Evolutionary conservation across 2,888 invertebrate species (phyloP).

Genomic region (Tineola bisselliella): DNA sequence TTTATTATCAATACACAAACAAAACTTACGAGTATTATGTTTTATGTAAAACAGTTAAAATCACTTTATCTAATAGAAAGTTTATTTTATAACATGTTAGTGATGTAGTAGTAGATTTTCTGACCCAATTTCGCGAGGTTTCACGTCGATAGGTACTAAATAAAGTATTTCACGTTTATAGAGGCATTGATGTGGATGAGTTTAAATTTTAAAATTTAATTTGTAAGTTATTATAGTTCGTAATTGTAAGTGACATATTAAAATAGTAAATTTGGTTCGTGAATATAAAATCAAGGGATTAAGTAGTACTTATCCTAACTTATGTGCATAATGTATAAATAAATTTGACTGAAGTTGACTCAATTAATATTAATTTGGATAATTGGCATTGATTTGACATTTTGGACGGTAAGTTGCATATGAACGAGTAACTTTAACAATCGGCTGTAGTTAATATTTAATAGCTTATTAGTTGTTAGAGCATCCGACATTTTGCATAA

Average conservation of each 20-base stretch:
- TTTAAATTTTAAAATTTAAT: background rate
- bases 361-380: conserved; percentile 34
- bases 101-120: background rate
- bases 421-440: conserved; percentile 34
- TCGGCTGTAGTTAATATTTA: conserved; percentile 45
- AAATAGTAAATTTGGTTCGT: background rate
- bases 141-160: background rate
- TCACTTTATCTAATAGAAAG: background rate
- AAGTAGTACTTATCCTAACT: background rate
- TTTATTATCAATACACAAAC: background rate
- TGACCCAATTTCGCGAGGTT: conserved; percentile 1
- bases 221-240: background rate
- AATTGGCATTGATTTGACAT: conserved; percentile 41
- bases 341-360: background rate
- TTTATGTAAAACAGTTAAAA: background rate
- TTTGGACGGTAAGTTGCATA: conserved; percentile 57
- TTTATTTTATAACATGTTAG: background rate
- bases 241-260: background rate
- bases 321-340: background rate
- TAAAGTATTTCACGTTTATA: conserved; percentile 5
- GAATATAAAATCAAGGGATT: background rate
- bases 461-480: conserved; percentile 14
- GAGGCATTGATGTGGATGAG: background rate
- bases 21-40: background rate
- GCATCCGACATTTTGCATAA: conserved; percentile 13